phyloP scores from a whole-genome alignment of 2,888 invertebrate species.

The Liodrosophila aerea region DNA sequence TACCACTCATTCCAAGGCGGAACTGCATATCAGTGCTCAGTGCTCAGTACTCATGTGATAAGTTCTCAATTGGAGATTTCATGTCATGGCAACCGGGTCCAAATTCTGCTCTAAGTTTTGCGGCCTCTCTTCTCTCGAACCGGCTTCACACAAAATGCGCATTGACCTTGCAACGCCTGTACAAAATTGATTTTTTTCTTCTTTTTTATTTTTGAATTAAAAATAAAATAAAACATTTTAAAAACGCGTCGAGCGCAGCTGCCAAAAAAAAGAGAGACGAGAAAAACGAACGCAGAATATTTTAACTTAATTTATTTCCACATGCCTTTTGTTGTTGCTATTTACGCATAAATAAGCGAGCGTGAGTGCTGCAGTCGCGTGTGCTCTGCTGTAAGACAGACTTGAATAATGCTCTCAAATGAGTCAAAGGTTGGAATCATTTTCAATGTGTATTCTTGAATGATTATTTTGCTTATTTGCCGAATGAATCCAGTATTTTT shows the following conservation, averaged over 20 bases:
- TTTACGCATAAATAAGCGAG: slow-evolving; percentile 14
- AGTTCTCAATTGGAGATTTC: slow-evolving; percentile 16
- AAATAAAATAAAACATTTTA: slow-evolving; percentile 24
- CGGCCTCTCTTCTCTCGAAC: slow-evolving; percentile 39
- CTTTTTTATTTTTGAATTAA: slow-evolving; percentile 40
- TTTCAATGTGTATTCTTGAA: too few species aligned
- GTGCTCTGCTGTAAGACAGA: too few species aligned
- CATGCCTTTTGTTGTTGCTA: slow-evolving; percentile 22
- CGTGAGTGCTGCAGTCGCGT: too few species aligned
- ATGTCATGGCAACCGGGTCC: slow-evolving; percentile 28
- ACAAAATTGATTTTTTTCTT: slow-evolving; percentile 42
- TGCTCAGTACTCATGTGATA: not conserved
- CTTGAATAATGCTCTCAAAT: too few species aligned
- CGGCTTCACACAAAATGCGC: slow-evolving; percentile 46
- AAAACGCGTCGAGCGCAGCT: slow-evolving; percentile 37
- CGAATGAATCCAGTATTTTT: too few species aligned
- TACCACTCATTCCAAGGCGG: too few species aligned
- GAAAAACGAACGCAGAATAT: slow-evolving; percentile 70
- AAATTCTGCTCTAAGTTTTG: slow-evolving; percentile 27
- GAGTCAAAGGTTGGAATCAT: too few species aligned
- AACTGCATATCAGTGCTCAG: too few species aligned
- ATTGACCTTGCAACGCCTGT: slow-evolving; percentile 61
- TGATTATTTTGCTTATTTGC: too few species aligned
- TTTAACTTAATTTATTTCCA: slow-evolving; percentile 72
- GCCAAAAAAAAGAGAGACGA: slow-evolving; percentile 43